phyloP scores from a whole-genome alignment of 2,888 invertebrate species.

The Rotaria socialis region DNA sequence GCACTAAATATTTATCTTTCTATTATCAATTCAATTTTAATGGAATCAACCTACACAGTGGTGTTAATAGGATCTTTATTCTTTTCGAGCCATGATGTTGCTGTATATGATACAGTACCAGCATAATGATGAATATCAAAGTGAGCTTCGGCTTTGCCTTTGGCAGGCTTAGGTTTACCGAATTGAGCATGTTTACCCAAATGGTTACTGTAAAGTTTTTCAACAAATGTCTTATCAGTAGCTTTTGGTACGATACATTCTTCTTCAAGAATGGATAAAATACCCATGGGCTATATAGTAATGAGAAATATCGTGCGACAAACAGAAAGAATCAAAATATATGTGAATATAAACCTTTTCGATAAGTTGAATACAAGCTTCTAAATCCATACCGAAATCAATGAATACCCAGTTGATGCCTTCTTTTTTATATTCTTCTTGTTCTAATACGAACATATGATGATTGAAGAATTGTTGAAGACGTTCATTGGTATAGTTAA shows the following conservation, averaged over 20 bases:
- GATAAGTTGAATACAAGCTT: constrained; percentile 82
- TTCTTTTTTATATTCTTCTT: constrained; percentile 89
- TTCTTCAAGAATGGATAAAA: constrained; percentile 99
- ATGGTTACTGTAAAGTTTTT: constrained; percentile 97
- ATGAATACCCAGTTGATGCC: constrained; percentile 92
- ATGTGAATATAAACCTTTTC: constrained; percentile 53
- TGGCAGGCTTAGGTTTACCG: constrained; percentile 76
- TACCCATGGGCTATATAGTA: constrained; percentile 92
- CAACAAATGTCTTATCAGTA: constrained; percentile 93
- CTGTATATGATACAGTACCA: constrained; percentile 71
- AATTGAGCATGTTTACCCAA: constrained; percentile 96
- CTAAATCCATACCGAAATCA: constrained; percentile 93
- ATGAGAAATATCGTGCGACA: too few species aligned
- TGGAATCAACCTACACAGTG: constrained; percentile 67
- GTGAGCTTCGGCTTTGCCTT: constrained; percentile 87
- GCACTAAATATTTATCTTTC: background rate
- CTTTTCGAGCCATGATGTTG: constrained; percentile 96
- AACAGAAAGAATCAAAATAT: too few species aligned
- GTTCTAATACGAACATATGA: constrained; percentile 92
- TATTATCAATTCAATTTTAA: too few species aligned
- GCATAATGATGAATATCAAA: constrained; percentile 99
- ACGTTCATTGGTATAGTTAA: constrained; percentile 96
- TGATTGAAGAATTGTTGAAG: constrained; percentile 97
- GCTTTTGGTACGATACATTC: constrained; percentile 99
- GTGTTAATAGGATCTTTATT: constrained; percentile 99